phyloP scores from a whole-genome alignment of 1,140 invertebrate genomes.

The Venturia canescens region DNA sequence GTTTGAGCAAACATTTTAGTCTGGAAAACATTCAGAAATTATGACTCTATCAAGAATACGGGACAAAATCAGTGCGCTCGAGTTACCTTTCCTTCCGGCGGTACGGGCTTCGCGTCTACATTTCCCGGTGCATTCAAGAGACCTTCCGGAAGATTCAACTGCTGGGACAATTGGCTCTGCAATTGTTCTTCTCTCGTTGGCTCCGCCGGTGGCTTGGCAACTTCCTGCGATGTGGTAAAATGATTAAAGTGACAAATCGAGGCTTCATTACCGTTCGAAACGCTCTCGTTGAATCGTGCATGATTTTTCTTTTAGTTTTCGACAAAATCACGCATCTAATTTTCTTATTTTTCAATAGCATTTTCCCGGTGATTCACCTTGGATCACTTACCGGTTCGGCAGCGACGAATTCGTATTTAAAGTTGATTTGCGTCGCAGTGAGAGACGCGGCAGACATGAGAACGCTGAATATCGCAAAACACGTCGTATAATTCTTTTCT shows the following conservation, averaged over 20 bases:
- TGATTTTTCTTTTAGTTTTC: slow-evolving; percentile 2
- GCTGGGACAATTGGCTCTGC: slow-evolving; percentile 88
- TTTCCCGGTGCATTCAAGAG: slow-evolving; percentile 82
- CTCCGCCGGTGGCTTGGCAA: slow-evolving; percentile 73
- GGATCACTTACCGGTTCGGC: slow-evolving; percentile 69
- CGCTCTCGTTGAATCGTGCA: no score
- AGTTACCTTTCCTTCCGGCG: slow-evolving; percentile 81
- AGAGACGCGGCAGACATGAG: slow-evolving; percentile 97
- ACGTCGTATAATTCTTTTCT: slow-evolving; percentile 99
- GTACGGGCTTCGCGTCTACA: slow-evolving; percentile 70
- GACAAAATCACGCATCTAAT: slow-evolving; percentile 7
- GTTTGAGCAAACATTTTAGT: slow-evolving; percentile 96
- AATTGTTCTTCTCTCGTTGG: slow-evolving; percentile 83
- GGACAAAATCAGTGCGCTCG: no score
- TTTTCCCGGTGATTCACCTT: no score
- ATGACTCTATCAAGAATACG: no score
- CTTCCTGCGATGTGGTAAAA: slow-evolving; percentile 64
- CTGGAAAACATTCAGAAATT: slow-evolving; percentile 76
- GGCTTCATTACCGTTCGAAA: background rate
- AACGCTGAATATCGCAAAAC: slow-evolving; percentile 98
- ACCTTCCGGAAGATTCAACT: slow-evolving; percentile 85
- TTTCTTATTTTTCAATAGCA: background rate
- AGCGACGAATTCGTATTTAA: slow-evolving; percentile 82
- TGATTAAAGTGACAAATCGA: background rate
- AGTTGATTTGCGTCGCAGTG: slow-evolving; percentile 93